Conservation (phyloP, 2,113 vertebrate genomes). For the Thamnophis sirtalis region DNA sequence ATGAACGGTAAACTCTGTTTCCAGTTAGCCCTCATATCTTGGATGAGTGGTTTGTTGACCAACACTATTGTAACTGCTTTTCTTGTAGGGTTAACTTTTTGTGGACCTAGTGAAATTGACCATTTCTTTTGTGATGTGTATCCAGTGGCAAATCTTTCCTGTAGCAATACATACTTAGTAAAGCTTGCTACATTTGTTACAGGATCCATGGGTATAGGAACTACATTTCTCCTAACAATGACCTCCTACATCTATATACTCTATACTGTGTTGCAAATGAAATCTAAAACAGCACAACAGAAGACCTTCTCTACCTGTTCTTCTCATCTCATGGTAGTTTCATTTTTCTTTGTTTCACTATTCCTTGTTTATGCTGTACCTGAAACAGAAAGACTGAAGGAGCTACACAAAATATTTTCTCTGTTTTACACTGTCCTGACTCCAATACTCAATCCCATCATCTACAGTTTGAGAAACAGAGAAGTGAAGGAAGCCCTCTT, state of each 20-base stretch:
- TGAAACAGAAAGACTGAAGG: neutral
- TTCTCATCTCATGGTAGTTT: neutral
- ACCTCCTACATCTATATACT: neutral
- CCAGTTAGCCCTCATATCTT: neutral
- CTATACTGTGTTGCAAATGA: neutral
- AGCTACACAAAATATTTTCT: neutral
- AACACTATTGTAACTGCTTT: slow-evolving; percentile 12
- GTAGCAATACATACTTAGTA: slow-evolving; percentile 14
- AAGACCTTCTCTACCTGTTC: neutral
- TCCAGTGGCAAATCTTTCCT: slow-evolving; percentile 39
- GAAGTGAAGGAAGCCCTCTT: neutral
- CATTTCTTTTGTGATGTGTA: slow-evolving; percentile 46
- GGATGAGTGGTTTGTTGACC: slow-evolving; percentile 2
- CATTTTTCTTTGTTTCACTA: neutral
- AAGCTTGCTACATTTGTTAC: neutral
- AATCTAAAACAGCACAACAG: neutral
- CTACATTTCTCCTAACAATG: neutral
- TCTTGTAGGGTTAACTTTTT: slow-evolving; percentile 32
- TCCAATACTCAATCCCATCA: neutral
- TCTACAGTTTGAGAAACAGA: neutral
- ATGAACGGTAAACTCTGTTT: neutral
- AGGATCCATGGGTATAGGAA: neutral
- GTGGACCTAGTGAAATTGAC: slow-evolving; percentile 27
- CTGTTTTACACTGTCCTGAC: neutral
- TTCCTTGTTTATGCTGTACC: neutral